phyloP scores from a whole-genome alignment of 2,888 invertebrate genomes.

The Caenorhabditis uteleia region DNA sequence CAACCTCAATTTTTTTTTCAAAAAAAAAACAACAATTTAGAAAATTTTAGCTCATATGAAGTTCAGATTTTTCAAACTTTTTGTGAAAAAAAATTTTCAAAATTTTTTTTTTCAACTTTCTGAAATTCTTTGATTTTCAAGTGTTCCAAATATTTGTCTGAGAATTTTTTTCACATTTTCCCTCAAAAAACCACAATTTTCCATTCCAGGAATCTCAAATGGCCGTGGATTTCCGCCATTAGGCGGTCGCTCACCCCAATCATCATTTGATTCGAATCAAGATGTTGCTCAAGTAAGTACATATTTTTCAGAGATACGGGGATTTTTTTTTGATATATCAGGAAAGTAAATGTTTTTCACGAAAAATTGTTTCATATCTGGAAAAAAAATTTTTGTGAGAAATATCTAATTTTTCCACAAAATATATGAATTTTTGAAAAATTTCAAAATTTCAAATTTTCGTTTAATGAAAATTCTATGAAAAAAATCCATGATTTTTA shows the following conservation, averaged over 20 bases:
- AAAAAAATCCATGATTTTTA: no score
- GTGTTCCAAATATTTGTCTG: background rate
- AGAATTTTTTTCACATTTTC: background rate
- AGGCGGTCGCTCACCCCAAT: conserved; percentile 63
- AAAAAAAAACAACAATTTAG: background rate
- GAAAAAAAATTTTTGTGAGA: background rate
- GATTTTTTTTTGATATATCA: conserved; percentile 9
- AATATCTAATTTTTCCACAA: background rate
- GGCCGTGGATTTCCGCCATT: conserved; percentile 51
- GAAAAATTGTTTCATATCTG: no score
- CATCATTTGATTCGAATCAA: conserved; percentile 64
- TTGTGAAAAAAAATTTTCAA: background rate
- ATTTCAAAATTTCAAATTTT: conserved; percentile 2
- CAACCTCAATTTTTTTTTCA: no score
- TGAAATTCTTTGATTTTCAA: no score
- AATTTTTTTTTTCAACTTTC: no score
- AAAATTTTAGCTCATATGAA: background rate
- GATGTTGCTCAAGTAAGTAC: conserved; percentile 63
- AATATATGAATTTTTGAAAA: background rate
- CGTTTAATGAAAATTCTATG: no score
- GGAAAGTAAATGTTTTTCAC: background rate
- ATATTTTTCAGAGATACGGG: no score
- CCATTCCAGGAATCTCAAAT: conserved; percentile 36
- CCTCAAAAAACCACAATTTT: background rate
- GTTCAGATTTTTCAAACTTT: background rate